A percentile compares a stretch with the other conserved stretches of the same genome.
phyloP scores from a whole-genome alignment of 37 sponge, comb jelly and placozoan genomes.

The Axinella damicornis region DNA sequence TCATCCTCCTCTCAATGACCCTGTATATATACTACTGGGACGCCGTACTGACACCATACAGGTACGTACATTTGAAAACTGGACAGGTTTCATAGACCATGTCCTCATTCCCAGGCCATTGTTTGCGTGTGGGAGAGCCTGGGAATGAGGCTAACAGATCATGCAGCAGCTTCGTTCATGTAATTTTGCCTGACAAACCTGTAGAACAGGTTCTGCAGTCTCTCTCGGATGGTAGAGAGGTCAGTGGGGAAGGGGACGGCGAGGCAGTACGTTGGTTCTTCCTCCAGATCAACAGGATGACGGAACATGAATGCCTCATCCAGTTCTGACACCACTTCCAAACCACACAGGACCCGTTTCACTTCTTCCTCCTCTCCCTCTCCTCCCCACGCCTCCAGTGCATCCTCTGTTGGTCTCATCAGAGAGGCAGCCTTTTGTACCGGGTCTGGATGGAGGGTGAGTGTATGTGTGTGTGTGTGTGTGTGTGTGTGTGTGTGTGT shows the following conservation, averaged over 20 bases:
- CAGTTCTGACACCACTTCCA: slow-evolving; percentile 37
- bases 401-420: neutral
- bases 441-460: too few species aligned
- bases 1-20: too few species aligned
- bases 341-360: slow-evolving; percentile 69
- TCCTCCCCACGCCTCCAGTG: slow-evolving; percentile 34
- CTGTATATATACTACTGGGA: too few species aligned
- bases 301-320: slow-evolving; percentile 73
- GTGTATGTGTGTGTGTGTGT: too few species aligned
- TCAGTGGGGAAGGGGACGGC: slow-evolving; percentile 80
- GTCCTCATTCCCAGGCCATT: too few species aligned
- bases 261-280: slow-evolving; percentile 62
- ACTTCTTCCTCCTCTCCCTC: slow-evolving; percentile 52
- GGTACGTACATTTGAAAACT: too few species aligned
- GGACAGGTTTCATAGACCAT: neutral
- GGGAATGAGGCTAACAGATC: too few species aligned
- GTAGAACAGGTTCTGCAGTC: slow-evolving; percentile 65
- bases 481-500: too few species aligned
- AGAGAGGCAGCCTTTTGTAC: too few species aligned
- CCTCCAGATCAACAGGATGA: slow-evolving; percentile 73
- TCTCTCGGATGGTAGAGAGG: slow-evolving; percentile 65
- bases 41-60: too few species aligned
- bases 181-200: slow-evolving; percentile 48
- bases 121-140: too few species aligned
- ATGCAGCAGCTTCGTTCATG: too few species aligned